phyloP scores from a whole-genome alignment of 2,797 vertebrate species.

The Crax fasciolata region DNA sequence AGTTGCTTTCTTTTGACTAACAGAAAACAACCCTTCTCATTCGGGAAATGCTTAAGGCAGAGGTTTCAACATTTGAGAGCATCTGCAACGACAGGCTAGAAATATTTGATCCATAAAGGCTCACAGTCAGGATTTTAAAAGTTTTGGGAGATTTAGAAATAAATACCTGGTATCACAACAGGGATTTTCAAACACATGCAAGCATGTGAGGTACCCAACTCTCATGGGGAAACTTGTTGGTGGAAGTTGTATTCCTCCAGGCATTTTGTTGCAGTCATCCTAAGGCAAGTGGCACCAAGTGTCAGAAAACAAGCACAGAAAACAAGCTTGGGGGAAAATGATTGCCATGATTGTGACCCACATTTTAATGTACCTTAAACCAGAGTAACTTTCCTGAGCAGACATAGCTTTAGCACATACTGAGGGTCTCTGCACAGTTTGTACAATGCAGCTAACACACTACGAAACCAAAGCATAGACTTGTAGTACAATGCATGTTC shows the following conservation, averaged over 20 bases:
- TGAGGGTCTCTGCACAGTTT: not conserved
- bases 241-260: fast-evolving
- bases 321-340: not conserved
- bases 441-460: not conserved
- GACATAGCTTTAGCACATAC: not conserved
- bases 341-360: fast-evolving
- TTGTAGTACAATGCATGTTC: not conserved
- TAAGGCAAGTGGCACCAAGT: not conserved
- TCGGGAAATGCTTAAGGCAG: not conserved
- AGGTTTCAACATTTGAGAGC: not conserved
- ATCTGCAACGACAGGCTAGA: not conserved
- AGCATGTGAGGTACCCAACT: fast-evolving
- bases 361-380: not conserved
- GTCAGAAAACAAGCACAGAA: not conserved
- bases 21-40: not conserved
- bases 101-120: not conserved
- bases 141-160: not conserved
- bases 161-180: not conserved
- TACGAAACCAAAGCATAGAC: not conserved
- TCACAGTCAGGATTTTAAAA: not conserved
- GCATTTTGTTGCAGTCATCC: not conserved
- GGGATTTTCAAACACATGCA: not conserved
- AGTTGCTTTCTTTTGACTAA: not conserved
- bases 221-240: fast-evolving
- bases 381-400: not conserved